A percentile compares a stretch with the other conserved stretches of the same genome.
phyloP scores from a whole-genome alignment of 1,140 invertebrate species.

The Paraescarpia echinospica region DNA sequence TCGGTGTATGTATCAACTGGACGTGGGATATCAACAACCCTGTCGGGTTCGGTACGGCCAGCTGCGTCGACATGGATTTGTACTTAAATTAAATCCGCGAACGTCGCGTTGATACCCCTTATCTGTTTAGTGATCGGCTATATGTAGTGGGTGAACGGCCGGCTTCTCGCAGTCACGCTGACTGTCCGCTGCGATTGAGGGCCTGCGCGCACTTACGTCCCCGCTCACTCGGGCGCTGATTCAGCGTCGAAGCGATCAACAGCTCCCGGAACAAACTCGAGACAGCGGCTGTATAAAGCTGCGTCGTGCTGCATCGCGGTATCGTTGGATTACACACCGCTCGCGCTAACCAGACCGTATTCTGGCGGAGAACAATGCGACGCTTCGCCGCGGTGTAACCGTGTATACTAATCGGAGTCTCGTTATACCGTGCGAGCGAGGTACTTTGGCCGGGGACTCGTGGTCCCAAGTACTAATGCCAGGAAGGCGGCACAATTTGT shows the following conservation, averaged over 20 bases:
- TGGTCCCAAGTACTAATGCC: not conserved
- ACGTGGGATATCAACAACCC: not conserved
- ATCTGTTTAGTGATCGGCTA: not conserved
- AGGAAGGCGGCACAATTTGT: not conserved
- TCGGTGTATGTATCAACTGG: not conserved
- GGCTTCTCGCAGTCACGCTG: not conserved
- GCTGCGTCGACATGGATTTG: not conserved
- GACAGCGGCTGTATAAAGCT: not conserved
- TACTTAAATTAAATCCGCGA: not conserved
- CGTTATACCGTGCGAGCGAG: too few species aligned
- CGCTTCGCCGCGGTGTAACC: too few species aligned
- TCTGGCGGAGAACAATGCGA: not conserved
- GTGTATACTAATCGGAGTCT: not conserved
- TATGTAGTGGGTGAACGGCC: not conserved
- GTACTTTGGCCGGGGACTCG: not conserved
- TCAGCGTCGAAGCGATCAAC: not conserved
- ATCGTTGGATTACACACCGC: not conserved
- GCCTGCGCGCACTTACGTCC: not conserved
- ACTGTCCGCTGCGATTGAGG: not conserved
- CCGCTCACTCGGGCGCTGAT: not conserved
- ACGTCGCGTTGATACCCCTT: not conserved
- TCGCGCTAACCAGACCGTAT: not conserved
- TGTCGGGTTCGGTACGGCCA: not conserved
- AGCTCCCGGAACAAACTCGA: not conserved
- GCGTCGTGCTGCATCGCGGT: not conserved